Evolutionary conservation across 2,888 invertebrate genomes (phyloP).

Genomic region (Aethes cnicana): DNA sequence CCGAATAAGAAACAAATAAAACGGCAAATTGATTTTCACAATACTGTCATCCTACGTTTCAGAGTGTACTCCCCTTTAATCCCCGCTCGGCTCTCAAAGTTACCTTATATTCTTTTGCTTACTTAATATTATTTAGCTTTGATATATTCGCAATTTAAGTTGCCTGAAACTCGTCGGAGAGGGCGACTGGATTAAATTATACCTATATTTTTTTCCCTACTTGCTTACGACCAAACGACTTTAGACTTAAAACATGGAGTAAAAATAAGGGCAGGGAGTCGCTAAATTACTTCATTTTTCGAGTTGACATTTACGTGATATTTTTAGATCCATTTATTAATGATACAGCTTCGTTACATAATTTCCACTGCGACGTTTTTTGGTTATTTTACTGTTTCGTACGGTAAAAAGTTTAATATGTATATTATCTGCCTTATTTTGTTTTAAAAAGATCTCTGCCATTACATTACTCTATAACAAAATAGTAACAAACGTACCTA

Average conservation of each 20-base stretch:
- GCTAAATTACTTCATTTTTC: conserved; percentile 24
- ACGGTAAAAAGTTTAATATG: too few species aligned
- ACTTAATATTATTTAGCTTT: conserved; percentile 78
- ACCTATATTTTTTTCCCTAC: conserved; percentile 61
- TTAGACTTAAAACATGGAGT: conserved; percentile 53
- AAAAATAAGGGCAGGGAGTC: conserved; percentile 23
- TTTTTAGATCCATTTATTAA: conserved; percentile 1
- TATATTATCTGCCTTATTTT: too few species aligned
- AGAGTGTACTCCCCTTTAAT: conserved; percentile 43
- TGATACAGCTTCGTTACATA: background rate
- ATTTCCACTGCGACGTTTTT: too few species aligned
- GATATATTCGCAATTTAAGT: conserved; percentile 80
- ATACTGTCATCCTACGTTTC: too few species aligned
- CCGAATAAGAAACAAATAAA: too few species aligned
- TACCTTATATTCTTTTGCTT: conserved; percentile 69
- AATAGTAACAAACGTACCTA: too few species aligned
- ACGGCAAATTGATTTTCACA: too few species aligned
- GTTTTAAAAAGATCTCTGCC: too few species aligned
- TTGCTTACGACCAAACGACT: conserved; percentile 57
- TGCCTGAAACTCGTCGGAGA: conserved; percentile 70
- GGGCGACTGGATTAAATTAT: conserved; percentile 72
- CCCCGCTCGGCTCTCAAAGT: conserved; percentile 55
- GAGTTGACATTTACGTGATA: conserved; percentile 8
- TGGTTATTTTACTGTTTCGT: too few species aligned
- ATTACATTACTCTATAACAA: too few species aligned